Evolutionary conservation across 1,140 invertebrate species (phyloP).

Genomic region (Ladona fulva): DNA sequence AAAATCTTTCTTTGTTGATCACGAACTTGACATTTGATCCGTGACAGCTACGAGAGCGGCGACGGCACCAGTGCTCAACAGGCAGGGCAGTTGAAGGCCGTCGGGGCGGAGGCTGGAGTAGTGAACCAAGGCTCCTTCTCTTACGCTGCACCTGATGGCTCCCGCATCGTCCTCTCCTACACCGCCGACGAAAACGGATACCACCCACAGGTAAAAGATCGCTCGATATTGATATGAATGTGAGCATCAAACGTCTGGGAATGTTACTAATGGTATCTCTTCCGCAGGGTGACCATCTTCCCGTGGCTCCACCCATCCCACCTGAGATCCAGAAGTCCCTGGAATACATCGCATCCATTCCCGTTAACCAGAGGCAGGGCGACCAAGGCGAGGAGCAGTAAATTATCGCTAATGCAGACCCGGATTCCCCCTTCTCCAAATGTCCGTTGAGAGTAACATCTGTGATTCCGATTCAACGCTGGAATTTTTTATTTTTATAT

Average conservation of each 20-base stretch:
- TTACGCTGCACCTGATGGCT: conserved; percentile 23
- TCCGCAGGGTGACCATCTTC: conserved; percentile 52
- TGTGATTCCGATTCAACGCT: too few relatives aligned
- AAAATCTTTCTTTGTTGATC: too few relatives aligned
- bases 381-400: not conserved
- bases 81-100: conserved; percentile 40
- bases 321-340: conserved; percentile 2
- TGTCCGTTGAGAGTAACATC: too few relatives aligned
- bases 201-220: conserved; percentile 29
- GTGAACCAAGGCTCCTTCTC: conserved; percentile 52
- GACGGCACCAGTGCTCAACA: conserved; percentile 47
- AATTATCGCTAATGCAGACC: not conserved
- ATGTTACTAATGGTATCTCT: not conserved
- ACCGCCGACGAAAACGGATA: conserved; percentile 57
- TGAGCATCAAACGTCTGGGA: too few relatives aligned
- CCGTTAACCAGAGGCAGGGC: not conserved
- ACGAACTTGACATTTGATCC: too few relatives aligned
- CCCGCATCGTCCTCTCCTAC: conserved; percentile 38
- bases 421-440: not conserved
- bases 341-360: conserved; percentile 3
- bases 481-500: too few relatives aligned
- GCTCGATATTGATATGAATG: too few relatives aligned
- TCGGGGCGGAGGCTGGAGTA: conserved; percentile 42
- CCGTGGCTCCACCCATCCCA: conserved; percentile 58
- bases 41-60: conserved; percentile 26